Evolutionary conservation across 2,888 invertebrate genomes (phyloP).

Genomic region (Caenorhabditis imperialis): DNA sequence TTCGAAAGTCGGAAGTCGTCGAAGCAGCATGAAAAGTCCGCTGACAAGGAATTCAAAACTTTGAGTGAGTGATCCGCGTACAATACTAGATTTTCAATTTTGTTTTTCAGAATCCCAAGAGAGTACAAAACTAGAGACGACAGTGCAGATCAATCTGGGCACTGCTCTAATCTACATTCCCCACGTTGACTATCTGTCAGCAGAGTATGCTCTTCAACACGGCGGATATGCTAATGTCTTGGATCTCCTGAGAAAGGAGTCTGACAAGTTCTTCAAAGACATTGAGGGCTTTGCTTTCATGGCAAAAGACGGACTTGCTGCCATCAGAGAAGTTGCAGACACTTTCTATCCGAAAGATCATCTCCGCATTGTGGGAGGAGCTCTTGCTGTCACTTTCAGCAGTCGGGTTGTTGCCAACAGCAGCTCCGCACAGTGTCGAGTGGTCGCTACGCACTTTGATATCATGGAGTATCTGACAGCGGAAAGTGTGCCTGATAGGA

Average conservation of each 20-base stretch:
- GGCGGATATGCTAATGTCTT: slow-evolving; percentile 53
- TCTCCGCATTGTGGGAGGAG: slow-evolving; percentile 61
- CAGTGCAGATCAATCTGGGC: slow-evolving; percentile 46
- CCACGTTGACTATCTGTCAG: slow-evolving; percentile 68
- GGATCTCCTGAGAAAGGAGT: slow-evolving; percentile 31
- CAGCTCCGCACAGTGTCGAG: slow-evolving; percentile 37
- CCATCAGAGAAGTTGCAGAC: slow-evolving; percentile 36
- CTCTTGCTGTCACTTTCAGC: slow-evolving; percentile 46
- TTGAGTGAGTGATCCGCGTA: slow-evolving; percentile 30
- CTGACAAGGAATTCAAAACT: slow-evolving; percentile 14
- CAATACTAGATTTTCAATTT: background rate
- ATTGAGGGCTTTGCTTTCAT: slow-evolving; percentile 42
- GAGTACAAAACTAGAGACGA: slow-evolving; percentile 42
- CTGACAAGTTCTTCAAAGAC: slow-evolving; percentile 53
- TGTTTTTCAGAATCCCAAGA: slow-evolving; percentile 35
- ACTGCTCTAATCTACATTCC: slow-evolving; percentile 60
- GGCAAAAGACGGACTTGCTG: slow-evolving; percentile 34
- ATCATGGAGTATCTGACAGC: slow-evolving; percentile 58
- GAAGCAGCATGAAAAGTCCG: slow-evolving; percentile 7
- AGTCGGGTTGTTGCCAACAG: slow-evolving; percentile 21
- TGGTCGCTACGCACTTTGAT: slow-evolving; percentile 59
- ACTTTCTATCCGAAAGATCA: slow-evolving; percentile 60
- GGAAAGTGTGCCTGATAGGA: slow-evolving; percentile 41
- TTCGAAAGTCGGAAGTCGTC: slow-evolving; percentile 44
- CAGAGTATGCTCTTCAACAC: slow-evolving; percentile 48